Conservation (phyloP, 2,797 vertebrate genomes). For the Podarcis siculus region DNA sequence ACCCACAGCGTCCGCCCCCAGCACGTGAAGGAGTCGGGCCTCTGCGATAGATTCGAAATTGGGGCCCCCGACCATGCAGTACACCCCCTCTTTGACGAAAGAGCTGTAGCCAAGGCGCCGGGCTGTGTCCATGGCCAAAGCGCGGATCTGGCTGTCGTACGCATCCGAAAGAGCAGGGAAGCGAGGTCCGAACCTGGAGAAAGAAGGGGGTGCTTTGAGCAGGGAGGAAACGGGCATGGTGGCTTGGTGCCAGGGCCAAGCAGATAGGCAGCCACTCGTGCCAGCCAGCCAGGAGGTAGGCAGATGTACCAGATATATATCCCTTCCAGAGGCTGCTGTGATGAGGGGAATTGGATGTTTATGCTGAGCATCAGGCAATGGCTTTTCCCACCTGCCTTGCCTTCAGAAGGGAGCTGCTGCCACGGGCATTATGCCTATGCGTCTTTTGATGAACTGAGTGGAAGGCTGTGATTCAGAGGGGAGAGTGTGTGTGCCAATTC, state of each 20-base stretch:
- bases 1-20: slow-evolving; percentile 87
- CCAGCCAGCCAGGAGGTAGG: too few species aligned
- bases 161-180: slow-evolving; percentile 84
- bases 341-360: too few species aligned
- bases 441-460: too few species aligned
- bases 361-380: too few species aligned
- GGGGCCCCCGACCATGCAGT: slow-evolving; percentile 86
- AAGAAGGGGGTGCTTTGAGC: neutral
- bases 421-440: too few species aligned
- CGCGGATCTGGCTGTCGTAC: slow-evolving; percentile 81
- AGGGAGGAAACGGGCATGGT: neutral
- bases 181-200: slow-evolving; percentile 83
- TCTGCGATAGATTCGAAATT: slow-evolving; percentile 86
- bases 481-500: too few species aligned
- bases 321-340: too few species aligned
- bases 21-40: slow-evolving; percentile 79
- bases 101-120: slow-evolving; percentile 73
- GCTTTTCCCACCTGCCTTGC: too few species aligned
- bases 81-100: slow-evolving; percentile 82
- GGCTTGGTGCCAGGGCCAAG: neutral
- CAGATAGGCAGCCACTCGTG: too few species aligned
- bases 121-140: slow-evolving; percentile 76
- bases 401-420: too few species aligned
- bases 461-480: too few species aligned
- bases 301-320: too few species aligned